phyloP scores from a whole-genome alignment of 1,140 invertebrate species.

The Leptoteleia sp. region DNA sequence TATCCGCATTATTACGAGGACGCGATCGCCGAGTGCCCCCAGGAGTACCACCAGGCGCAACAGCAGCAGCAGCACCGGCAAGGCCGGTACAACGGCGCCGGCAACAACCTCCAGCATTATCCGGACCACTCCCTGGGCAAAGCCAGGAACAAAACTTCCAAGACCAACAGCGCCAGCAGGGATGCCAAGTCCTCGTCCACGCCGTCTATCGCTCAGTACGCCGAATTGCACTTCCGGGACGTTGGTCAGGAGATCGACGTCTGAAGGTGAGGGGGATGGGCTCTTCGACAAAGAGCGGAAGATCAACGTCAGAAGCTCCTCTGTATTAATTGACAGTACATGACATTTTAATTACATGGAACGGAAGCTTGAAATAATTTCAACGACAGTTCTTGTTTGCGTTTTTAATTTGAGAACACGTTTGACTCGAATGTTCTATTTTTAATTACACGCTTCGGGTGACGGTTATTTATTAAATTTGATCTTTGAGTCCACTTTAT shows the following conservation, averaged over 20 bases:
- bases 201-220: slow-evolving; percentile 83
- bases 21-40: slow-evolving; percentile 71
- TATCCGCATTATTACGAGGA: slow-evolving; percentile 80
- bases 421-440: too few relatives aligned
- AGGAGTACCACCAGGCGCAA: slow-evolving; percentile 68
- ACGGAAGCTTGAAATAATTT: too few relatives aligned
- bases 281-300: too few relatives aligned
- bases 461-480: too few relatives aligned
- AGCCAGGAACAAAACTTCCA: slow-evolving; percentile 51
- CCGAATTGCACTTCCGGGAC: slow-evolving; percentile 89
- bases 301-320: neutral
- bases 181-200: slow-evolving; percentile 66
- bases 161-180: slow-evolving; percentile 62
- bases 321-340: neutral
- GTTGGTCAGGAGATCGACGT: slow-evolving; percentile 89
- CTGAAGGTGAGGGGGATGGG: slow-evolving; percentile 79
- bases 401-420: too few relatives aligned
- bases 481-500: too few relatives aligned
- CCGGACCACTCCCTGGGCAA: slow-evolving; percentile 59
- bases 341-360: too few relatives aligned
- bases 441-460: too few relatives aligned
- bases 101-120: slow-evolving; percentile 51
- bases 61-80: slow-evolving; percentile 60
- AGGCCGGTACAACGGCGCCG: slow-evolving; percentile 53
- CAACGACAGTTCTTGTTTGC: too few relatives aligned